phyloP scores from a whole-genome alignment of 2,113 vertebrate genomes.

The Pagrus major region DNA sequence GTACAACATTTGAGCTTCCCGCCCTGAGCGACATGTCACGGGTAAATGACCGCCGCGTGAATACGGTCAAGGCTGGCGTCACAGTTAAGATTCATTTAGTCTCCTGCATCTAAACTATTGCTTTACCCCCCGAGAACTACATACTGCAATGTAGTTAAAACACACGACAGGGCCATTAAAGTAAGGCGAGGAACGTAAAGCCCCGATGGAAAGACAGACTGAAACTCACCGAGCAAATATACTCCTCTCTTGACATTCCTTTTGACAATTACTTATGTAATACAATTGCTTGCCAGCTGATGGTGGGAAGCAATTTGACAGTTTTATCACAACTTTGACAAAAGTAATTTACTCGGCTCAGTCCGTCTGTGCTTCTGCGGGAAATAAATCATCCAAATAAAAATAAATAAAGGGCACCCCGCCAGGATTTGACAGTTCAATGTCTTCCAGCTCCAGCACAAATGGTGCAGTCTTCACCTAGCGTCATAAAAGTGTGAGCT shows the following conservation, averaged over 20 bases:
- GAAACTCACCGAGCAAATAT: constrained; percentile 54
- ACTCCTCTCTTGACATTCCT: constrained; percentile 65
- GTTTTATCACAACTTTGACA: constrained; percentile 81
- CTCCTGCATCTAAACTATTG: not conserved
- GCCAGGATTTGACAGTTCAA: constrained; percentile 66
- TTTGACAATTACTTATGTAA: constrained; percentile 79
- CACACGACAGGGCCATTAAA: constrained; percentile 48
- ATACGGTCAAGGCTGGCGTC: no score
- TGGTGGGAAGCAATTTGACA: constrained; percentile 75
- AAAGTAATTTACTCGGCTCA: constrained; percentile 80
- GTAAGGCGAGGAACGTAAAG: constrained; percentile 30
- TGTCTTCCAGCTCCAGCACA: constrained; percentile 56
- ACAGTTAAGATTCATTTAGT: not conserved
- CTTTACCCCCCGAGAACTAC: constrained; percentile 7
- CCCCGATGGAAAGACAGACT: constrained; percentile 43
- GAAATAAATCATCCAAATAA: constrained; percentile 78
- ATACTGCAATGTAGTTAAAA: constrained; percentile 43
- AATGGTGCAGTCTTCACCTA: constrained; percentile 41
- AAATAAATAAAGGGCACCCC: constrained; percentile 73
- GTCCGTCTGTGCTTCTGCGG: constrained; percentile 63
- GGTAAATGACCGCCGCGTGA: no score
- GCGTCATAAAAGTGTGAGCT: constrained; percentile 59
- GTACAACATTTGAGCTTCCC: no score
- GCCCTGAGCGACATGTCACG: no score
- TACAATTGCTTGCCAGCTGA: constrained; percentile 78